phyloP scores from a whole-genome alignment of 2,888 invertebrate species.

The Physocephala rufipes region DNA sequence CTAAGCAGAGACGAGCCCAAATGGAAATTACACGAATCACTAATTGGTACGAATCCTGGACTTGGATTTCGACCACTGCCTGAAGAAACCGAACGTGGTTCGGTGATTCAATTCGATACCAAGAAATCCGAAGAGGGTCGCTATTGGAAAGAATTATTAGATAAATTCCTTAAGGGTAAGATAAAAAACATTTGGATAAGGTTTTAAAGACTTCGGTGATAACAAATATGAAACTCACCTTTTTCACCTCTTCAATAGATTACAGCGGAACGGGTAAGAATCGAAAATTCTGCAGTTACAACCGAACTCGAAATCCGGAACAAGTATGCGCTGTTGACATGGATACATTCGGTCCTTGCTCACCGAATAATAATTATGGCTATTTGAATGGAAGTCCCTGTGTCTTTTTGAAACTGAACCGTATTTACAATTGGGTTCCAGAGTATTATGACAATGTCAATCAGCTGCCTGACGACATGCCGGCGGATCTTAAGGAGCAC shows the following conservation, averaged over 20 bases:
- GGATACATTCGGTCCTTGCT: conserved; percentile 68
- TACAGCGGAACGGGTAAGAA: conserved; percentile 67
- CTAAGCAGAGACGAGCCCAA: conserved; percentile 76
- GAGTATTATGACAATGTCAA: conserved; percentile 69
- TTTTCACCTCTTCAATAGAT: conserved; percentile 59
- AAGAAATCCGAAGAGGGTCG: conserved; percentile 67
- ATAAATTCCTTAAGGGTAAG: conserved; percentile 71
- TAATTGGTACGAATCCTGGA: conserved; percentile 77
- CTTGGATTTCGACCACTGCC: conserved; percentile 74
- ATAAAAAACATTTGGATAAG: too few relatives aligned
- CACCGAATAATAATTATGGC: conserved; percentile 70
- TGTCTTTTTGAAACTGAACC: conserved; percentile 85
- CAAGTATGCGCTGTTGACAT: conserved; percentile 69
- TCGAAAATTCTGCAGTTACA: conserved; percentile 69
- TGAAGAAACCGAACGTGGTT: conserved; percentile 69
- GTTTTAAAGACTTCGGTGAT: too few relatives aligned
- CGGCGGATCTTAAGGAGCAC: conserved; percentile 67
- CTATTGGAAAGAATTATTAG: conserved; percentile 69
- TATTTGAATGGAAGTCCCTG: conserved; percentile 81
- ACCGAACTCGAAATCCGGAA: conserved; percentile 63
- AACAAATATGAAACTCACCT: neutral
- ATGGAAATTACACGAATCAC: conserved; percentile 78
- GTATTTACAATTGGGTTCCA: conserved; percentile 80
- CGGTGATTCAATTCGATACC: conserved; percentile 71
- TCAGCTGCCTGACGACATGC: conserved; percentile 72